phyloP scores from a whole-genome alignment of 2,888 invertebrate genomes.

The Halictus quadricinctus region DNA sequence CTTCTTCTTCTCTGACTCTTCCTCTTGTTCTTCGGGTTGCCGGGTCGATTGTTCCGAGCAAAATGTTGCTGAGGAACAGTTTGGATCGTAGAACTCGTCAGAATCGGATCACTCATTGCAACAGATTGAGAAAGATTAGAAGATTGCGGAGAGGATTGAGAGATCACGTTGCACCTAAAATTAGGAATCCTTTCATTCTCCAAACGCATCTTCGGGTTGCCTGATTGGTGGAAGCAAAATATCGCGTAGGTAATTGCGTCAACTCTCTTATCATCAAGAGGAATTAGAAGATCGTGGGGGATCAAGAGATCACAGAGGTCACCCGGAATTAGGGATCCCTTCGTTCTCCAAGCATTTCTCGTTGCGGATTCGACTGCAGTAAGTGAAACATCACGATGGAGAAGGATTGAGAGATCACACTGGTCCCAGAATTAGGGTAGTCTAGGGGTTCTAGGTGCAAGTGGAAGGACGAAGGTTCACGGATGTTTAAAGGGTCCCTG shows the following conservation, averaged over 20 bases:
- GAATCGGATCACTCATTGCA: neutral
- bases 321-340: no score
- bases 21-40: neutral
- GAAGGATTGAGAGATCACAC: neutral
- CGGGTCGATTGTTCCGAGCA: neutral
- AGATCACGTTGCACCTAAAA: no score
- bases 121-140: neutral
- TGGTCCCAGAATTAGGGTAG: neutral
- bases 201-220: no score
- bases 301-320: no score
- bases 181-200: no score
- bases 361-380: no score
- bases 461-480: neutral
- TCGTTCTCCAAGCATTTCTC: no score
- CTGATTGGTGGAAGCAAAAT: no score
- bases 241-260: no score
- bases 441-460: neutral
- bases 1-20: neutral
- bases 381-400: no score
- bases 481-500: slow-evolving; percentile 12
- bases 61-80: neutral
- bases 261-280: no score
- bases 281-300: no score
- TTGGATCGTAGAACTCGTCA: neutral
- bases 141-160: neutral